Conservation (phyloP, 2,113 vertebrate species). For the Amphiprion ocellaris region DNA sequence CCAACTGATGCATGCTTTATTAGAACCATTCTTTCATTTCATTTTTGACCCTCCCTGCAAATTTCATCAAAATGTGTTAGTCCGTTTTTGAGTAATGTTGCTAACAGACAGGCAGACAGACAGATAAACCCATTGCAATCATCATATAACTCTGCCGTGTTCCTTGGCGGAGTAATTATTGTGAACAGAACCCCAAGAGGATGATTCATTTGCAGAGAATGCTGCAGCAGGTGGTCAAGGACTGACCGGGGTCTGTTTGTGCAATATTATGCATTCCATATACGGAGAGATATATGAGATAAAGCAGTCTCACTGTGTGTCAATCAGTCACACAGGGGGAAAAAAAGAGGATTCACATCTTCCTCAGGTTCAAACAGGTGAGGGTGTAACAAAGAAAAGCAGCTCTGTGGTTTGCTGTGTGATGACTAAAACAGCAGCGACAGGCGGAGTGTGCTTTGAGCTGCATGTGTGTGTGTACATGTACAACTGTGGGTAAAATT, state of each 20-base stretch:
- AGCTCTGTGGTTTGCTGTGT: background rate
- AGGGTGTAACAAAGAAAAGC: conserved; percentile 21
- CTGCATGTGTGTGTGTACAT: conserved; percentile 27
- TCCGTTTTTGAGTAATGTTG: too few relatives aligned
- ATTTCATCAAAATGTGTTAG: too few relatives aligned
- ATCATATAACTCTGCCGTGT: too few relatives aligned
- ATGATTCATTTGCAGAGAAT: conserved; percentile 16
- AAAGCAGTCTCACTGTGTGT: conserved; percentile 4
- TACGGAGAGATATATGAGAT: conserved; percentile 5
- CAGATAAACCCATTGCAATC: too few relatives aligned
- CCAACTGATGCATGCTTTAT: too few relatives aligned
- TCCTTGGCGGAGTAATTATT: background rate
- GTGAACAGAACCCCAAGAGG: background rate
- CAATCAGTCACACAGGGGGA: conserved; percentile 6
- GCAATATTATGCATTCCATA: background rate
- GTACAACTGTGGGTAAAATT: conserved; percentile 60
- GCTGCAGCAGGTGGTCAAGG: conserved; percentile 33
- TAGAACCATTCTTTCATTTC: too few relatives aligned
- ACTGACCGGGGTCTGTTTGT: background rate
- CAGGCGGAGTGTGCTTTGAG: conserved; percentile 22
- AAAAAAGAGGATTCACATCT: conserved; percentile 23
- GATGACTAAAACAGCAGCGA: conserved; percentile 18
- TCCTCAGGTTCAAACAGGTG: conserved; percentile 41
- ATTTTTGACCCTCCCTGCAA: too few relatives aligned
- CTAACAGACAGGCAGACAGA: too few relatives aligned